Conservation (phyloP, 2,113 vertebrate species). For the Pituophis catenifer region DNA sequence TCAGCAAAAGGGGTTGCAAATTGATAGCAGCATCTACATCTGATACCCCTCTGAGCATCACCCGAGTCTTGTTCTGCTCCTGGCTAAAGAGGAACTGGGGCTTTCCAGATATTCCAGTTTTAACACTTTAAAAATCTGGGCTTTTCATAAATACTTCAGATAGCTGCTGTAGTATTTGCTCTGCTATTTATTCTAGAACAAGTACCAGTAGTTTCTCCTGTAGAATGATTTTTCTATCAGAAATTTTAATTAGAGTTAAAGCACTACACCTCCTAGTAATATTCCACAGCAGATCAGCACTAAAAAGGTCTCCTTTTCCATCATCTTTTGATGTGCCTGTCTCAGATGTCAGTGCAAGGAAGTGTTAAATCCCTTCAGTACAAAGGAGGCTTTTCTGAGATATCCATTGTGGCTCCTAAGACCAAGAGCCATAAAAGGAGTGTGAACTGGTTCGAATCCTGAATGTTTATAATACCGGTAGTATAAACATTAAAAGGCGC, state of each 20-base stretch:
- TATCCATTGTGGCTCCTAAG: too few species aligned
- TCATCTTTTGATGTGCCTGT: too few species aligned
- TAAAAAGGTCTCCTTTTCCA: not conserved
- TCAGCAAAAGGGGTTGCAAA: not conserved
- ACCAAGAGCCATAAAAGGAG: not conserved
- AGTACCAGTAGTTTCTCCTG: not conserved
- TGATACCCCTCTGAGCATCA: not conserved
- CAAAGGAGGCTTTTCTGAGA: not conserved
- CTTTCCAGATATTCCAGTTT: not conserved
- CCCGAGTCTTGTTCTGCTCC: not conserved
- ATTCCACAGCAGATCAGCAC: not conserved
- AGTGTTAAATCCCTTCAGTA: not conserved
- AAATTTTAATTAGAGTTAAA: not conserved
- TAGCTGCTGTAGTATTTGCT: not conserved
- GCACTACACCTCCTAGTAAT: not conserved
- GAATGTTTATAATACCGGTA: not conserved
- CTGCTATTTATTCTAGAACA: not conserved
- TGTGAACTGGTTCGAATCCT: not conserved
- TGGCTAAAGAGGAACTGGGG: not conserved
- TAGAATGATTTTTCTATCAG: not conserved
- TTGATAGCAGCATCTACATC: not conserved
- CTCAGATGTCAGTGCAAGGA: not conserved
- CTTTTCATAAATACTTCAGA: not conserved
- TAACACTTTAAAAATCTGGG: not conserved
- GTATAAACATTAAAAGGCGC: not conserved